Base-by-base conservation (phyloP, 2,888 invertebrate genomes). In the Bhutanitis thaidina region DNA sequence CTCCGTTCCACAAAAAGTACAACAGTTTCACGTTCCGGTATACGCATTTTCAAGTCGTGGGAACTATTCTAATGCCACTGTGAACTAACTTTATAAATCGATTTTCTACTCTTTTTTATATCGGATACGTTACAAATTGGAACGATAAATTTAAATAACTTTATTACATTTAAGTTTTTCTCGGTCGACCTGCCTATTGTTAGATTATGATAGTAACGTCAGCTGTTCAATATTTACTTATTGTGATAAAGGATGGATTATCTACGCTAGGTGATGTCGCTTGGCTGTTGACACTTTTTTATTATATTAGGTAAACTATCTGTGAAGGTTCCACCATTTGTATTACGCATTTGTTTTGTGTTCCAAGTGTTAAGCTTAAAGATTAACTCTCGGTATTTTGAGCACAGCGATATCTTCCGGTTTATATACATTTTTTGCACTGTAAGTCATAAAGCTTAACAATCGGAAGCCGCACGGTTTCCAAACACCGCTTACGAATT, bases 41-140 rank as follows among this genome's bases (percentile, higher is more conserved):
- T 38, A 62, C 57, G 69, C 68, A 62, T 55, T 63, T 64, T 35
- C 51, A 57, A 59, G 67, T 65, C 79, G 76, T 80, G 80, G 72
- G 79, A 80, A 74, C 43, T 39, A 38, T 30, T 43, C 40, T 4
- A 12, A 13, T 9, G 4, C 16, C 32, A 35, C 14, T 41, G 44
- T 27, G 12, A 49, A 38, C 35, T 35, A 49, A 32, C 35, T 39
- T 10, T 8, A 14, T 35, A 12, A 50, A 44, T 44, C 44, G 44
- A 50, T 50, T 50, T 29, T 20, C 37, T 38, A 39, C 27, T 13
- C 34, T 39, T 50, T 27, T 50, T 44, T 50, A 13, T 38, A 35
- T 16, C 34, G 15, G 35, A 39, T 43, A 38, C 25, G 20, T 15
- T 38, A 25, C 10, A 40, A 14, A 3, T 20, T 34, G 32, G 29